Conservation (phyloP, 2,113 vertebrate genomes). For the Ciconia stormi region DNA sequence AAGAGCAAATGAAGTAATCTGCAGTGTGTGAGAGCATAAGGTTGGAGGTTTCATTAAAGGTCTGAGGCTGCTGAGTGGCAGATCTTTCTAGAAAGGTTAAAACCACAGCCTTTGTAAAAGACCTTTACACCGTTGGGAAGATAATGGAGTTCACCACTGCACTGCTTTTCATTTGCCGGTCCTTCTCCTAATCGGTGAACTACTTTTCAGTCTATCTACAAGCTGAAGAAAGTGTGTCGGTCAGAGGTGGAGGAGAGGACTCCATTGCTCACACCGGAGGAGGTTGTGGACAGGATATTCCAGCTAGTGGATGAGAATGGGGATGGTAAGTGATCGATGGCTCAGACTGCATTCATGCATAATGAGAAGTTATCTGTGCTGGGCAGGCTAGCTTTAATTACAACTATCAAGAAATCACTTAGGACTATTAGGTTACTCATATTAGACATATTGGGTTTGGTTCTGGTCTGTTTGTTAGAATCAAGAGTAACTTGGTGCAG, state of each 20-base stretch:
- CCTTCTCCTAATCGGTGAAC: not conserved
- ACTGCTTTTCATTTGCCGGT: not conserved
- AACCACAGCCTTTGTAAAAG: not conserved
- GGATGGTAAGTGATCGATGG: slow-evolving; percentile 80
- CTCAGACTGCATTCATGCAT: not conserved
- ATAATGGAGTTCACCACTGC: not conserved
- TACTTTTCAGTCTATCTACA: slow-evolving; percentile 86
- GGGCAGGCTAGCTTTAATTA: not conserved
- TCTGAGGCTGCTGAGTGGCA: not conserved
- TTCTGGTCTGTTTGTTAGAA: not conserved
- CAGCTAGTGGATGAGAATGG: slow-evolving; percentile 93
- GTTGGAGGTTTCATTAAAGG: not conserved
- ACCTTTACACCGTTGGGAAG: not conserved
- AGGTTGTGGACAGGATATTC: slow-evolving; percentile 96
- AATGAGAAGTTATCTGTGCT: not conserved
- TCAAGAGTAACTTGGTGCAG: not conserved
- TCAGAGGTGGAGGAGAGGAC: slow-evolving; percentile 77
- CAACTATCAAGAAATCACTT: not conserved
- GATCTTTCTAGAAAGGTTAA: not conserved
- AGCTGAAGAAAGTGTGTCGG: slow-evolving; percentile 89
- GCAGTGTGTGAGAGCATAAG: rapidly evolving
- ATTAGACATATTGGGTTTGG: not conserved
- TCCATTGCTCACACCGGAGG: slow-evolving; percentile 85
- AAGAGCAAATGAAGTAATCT: not conserved
- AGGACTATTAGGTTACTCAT: not conserved